These are phyloP conservation scores for Silvanus unidentatus DNA, from an alignment of 2,888 invertebrate species.

Conservation along the genomic window DNA sequence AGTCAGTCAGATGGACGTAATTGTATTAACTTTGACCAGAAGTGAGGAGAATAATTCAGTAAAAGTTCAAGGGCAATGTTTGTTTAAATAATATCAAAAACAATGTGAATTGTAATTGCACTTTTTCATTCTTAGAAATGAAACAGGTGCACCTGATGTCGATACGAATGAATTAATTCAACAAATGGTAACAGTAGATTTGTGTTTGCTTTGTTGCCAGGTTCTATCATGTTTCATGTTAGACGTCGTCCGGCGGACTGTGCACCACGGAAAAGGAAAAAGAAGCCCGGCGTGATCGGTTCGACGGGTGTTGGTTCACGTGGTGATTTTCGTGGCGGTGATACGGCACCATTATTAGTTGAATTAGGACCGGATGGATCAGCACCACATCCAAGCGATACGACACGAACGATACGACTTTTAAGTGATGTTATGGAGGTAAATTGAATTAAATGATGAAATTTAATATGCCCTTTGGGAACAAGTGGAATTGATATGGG, in stretches of 20 bases:
- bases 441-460: constrained; percentile 11
- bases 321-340: constrained; percentile 51
- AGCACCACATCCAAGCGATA: constrained; percentile 55
- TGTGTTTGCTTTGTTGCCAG: constrained; percentile 49
- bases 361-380: constrained; percentile 77
- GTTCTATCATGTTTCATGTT: constrained; percentile 97
- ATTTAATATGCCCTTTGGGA: neutral
- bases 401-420: constrained; percentile 58
- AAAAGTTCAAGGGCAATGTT: no score
- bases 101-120: no score
- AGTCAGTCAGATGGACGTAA: no score
- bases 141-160: no score
- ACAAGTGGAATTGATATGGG: neutral
- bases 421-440: constrained; percentile 63
- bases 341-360: constrained; percentile 64
- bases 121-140: no score
- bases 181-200: no score
- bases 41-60: no score
- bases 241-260: constrained; percentile 87
- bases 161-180: no score
- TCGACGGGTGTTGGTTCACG: constrained; percentile 51
- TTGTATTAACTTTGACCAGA: no score
- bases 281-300: constrained; percentile 53
- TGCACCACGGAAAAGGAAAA: constrained; percentile 85
- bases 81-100: no score